These are phyloP conservation scores for Acrocephalus scirpaceus DNA, from an alignment of 2,797 vertebrate species.

Conservation along the genomic window DNA sequence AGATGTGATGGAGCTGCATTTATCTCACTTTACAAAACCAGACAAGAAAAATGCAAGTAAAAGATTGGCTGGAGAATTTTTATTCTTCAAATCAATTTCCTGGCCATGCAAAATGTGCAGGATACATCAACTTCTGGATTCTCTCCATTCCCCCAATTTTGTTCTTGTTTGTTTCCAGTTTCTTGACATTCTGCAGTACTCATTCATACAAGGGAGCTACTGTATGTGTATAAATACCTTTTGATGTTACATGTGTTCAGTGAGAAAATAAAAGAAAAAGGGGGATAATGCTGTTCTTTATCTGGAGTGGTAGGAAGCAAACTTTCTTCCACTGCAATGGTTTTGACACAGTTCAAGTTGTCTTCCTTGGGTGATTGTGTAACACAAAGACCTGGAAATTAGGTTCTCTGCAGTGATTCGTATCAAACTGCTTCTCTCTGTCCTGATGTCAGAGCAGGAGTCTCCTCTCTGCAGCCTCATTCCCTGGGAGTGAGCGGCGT, in stretches of 20 bases:
- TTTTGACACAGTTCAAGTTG: neutral
- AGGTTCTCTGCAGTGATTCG: neutral
- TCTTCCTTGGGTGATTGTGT: neutral
- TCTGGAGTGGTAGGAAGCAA: neutral
- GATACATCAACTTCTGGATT: neutral
- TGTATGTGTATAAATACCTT: neutral
- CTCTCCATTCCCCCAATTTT: neutral
- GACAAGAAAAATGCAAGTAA: neutral
- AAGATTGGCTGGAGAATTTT: neutral
- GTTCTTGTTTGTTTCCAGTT: neutral
- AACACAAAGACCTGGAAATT: neutral
- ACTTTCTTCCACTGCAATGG: neutral
- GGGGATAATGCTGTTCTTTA: neutral
- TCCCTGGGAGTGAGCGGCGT: accelerated
- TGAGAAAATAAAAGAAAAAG: neutral
- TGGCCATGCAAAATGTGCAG: neutral
- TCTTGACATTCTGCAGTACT: neutral
- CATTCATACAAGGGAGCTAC: neutral
- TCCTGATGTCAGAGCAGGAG: neutral
- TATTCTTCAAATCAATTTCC: neutral
- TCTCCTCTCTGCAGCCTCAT: neutral
- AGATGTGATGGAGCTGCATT: neutral
- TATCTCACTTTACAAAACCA: neutral
- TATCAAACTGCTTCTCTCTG: neutral
- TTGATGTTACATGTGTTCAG: neutral